These are phyloP conservation scores for Cuniculus paca DNA, from an alignment of 2,797 vertebrate genomes.

Conservation along the genomic window DNA sequence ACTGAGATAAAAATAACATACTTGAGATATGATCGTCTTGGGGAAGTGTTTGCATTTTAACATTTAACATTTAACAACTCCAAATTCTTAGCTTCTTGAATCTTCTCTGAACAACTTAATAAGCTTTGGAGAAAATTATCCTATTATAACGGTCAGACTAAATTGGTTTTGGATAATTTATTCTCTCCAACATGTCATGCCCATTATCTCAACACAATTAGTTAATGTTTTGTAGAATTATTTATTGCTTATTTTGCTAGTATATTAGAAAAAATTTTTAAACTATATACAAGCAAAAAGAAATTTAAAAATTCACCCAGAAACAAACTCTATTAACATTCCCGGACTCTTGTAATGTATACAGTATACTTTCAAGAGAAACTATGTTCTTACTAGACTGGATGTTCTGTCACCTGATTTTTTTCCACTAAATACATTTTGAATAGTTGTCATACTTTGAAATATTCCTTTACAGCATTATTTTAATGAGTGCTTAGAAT, in stretches of 20 bases:
- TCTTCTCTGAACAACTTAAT: neutral
- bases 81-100: neutral
- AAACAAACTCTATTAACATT: neutral
- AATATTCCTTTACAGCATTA: neutral
- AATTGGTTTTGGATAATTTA: neutral
- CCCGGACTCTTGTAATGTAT: neutral
- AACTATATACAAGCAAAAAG: constrained; percentile 19
- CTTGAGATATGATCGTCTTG: neutral
- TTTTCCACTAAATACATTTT: constrained; percentile 37
- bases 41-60: constrained; percentile 19
- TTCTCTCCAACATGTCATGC: neutral
- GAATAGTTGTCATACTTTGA: constrained; percentile 14
- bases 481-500: neutral
- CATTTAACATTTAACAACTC: neutral
- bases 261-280: constrained; percentile 15
- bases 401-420: neutral
- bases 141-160: neutral
- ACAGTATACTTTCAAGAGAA: constrained; percentile 1
- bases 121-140: neutral
- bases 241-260: constrained; percentile 1
- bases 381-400: neutral
- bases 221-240: neutral
- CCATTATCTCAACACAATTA: neutral
- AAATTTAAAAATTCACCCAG: neutral
- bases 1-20: constrained; percentile 34